These are phyloP conservation scores for Podilymbus podiceps DNA, from an alignment of 2,113 vertebrate species.

Conservation along the genomic window DNA sequence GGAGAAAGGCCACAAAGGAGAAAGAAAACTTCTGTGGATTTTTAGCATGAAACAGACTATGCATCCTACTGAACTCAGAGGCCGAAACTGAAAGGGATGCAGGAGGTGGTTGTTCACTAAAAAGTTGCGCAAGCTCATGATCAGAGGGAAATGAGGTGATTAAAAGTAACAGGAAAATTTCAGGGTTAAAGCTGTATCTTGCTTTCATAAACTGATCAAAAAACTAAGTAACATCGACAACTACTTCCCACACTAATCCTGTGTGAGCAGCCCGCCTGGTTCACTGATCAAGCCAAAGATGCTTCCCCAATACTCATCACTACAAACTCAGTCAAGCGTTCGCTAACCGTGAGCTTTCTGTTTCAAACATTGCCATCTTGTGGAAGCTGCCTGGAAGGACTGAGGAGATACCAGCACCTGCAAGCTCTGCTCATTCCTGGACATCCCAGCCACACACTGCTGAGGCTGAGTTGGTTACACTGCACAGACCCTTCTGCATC, in stretches of 20 bases:
- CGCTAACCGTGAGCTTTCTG: background rate
- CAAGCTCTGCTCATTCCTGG: background rate
- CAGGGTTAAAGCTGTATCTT: background rate
- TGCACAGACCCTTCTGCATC: background rate
- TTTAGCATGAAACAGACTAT: background rate
- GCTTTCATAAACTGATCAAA: background rate
- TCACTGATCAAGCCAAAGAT: background rate
- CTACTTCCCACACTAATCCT: background rate
- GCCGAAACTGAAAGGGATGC: background rate
- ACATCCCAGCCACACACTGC: background rate
- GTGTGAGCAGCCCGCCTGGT: background rate
- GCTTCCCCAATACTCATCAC: background rate
- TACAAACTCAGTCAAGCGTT: background rate
- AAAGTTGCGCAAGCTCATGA: background rate
- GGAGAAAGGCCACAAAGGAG: background rate
- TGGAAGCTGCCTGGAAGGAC: constrained; percentile 2
- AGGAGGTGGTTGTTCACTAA: background rate
- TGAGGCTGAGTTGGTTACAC: background rate
- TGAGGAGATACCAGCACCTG: background rate
- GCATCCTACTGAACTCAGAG: background rate
- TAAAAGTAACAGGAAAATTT: background rate
- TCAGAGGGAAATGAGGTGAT: background rate
- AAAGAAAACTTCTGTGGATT: background rate
- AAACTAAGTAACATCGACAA: background rate
- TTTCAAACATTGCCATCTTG: constrained; percentile 38